Evolutionary conservation across 2,113 vertebrate species (phyloP).

Genomic region (Ochotona curzoniae): DNA sequence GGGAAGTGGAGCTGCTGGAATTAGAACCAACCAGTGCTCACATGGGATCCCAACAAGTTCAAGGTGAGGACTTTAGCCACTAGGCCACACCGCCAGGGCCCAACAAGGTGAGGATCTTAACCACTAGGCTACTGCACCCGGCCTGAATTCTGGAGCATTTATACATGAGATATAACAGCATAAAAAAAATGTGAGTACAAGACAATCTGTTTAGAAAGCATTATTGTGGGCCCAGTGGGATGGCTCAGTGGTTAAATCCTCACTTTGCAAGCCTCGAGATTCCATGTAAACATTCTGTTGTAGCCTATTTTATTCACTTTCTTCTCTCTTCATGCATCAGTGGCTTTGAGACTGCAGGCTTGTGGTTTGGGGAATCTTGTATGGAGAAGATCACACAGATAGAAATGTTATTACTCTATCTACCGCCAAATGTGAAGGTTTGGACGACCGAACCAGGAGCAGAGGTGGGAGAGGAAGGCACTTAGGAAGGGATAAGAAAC

Average conservation of each 20-base stretch:
- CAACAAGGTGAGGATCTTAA: too few relatives aligned
- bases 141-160: conserved; percentile 4
- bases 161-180: neutral
- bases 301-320: neutral
- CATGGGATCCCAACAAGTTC: too few relatives aligned
- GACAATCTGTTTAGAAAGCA: conserved; percentile 21
- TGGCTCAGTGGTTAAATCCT: too few relatives aligned
- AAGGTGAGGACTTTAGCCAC: too few relatives aligned
- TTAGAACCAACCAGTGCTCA: too few relatives aligned
- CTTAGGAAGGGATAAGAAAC: too few relatives aligned
- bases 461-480: neutral
- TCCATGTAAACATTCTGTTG: neutral
- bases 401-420: neutral
- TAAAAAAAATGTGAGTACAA: conserved; percentile 20
- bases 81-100: too few relatives aligned
- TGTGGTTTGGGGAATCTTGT: neutral
- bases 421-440: neutral
- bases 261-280: too few relatives aligned
- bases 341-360: conserved; percentile 7
- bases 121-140: too few relatives aligned
- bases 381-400: conserved; percentile 7
- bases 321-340: neutral
- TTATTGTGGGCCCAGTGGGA: too few relatives aligned
- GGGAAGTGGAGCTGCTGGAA: too few relatives aligned
- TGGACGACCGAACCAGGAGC: neutral